Conservation (phyloP, 1,140 invertebrate genomes). For the Metaphire vulgaris region DNA sequence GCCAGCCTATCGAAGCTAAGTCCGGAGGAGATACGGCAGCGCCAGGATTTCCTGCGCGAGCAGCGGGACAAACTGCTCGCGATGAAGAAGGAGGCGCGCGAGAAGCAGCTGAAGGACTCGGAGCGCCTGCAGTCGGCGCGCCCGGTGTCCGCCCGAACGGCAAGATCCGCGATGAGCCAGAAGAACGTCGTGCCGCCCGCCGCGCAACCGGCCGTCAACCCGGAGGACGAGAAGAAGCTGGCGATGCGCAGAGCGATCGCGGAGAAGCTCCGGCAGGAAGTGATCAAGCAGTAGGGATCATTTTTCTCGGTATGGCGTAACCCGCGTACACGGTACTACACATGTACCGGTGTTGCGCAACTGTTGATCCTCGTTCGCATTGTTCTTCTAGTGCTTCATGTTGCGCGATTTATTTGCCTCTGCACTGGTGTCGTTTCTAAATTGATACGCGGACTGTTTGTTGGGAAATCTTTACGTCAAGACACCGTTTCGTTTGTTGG, state of each 20-base stretch:
- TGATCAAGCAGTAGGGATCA: constrained; percentile 53
- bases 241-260: constrained; percentile 73
- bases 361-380: too few relatives aligned
- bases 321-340: too few relatives aligned
- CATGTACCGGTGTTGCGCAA: too few relatives aligned
- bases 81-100: constrained; percentile 75
- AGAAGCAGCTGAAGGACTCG: constrained; percentile 60
- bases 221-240: constrained; percentile 57
- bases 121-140: constrained; percentile 45
- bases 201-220: neutral
- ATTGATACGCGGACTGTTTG: too few relatives aligned
- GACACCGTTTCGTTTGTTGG: too few relatives aligned
- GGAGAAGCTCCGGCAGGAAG: constrained; percentile 72
- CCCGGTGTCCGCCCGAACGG: constrained; percentile 65
- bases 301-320: too few relatives aligned
- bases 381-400: too few relatives aligned
- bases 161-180: constrained; percentile 57
- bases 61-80: constrained; percentile 82
- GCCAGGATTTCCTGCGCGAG: constrained; percentile 74
- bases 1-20: constrained; percentile 39
- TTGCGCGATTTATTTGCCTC: too few relatives aligned
- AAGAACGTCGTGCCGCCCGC: constrained; percentile 47
- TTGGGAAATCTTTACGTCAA: too few relatives aligned
- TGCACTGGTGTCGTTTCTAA: too few relatives aligned
- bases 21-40: constrained; percentile 65